Percentiles rank a stretch among this genome's conserved stretches.
Conservation (phyloP, 2,113 vertebrate genomes). For the Cercopithecus mona region DNA sequence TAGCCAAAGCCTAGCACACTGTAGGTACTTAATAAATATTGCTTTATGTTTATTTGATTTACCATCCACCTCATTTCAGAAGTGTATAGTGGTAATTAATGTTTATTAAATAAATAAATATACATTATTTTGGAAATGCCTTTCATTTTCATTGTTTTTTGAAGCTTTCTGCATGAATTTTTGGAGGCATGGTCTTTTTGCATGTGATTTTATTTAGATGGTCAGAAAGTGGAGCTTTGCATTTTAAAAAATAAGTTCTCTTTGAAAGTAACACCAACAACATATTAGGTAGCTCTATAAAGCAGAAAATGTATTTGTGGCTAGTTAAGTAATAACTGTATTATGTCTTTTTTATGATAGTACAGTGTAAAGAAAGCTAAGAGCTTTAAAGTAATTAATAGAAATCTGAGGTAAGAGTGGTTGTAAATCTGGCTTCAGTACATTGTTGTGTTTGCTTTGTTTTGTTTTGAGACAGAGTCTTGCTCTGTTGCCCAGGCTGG, state of each 20-base stretch:
- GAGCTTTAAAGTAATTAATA: background rate
- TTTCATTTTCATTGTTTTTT: constrained; percentile 53
- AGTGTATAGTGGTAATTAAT: constrained; percentile 16
- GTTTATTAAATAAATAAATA: constrained; percentile 64
- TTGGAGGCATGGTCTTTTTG: background rate
- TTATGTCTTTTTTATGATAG: background rate
- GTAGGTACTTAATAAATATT: constrained; percentile 62
- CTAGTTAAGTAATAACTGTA: background rate
- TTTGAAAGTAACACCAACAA: background rate
- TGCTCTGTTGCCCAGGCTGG: no score
- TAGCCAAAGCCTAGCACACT: constrained; percentile 3
- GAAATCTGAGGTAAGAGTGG: background rate
- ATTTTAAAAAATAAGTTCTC: background rate
- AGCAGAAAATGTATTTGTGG: background rate
- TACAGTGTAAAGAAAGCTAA: background rate
- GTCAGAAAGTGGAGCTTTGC: background rate
- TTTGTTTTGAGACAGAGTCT: no score
- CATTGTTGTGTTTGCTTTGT: background rate
- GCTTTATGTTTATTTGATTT: constrained; percentile 30
- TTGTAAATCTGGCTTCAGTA: background rate
- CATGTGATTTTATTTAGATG: constrained; percentile 1
- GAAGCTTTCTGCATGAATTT: background rate
- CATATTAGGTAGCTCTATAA: background rate
- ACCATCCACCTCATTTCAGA: background rate
- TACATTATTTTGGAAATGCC: constrained; percentile 19